A percentile compares a stretch with the other conserved stretches of the same genome.
phyloP scores from a whole-genome alignment of 2,888 invertebrate species.

The Anoplius nigerrimus region DNA sequence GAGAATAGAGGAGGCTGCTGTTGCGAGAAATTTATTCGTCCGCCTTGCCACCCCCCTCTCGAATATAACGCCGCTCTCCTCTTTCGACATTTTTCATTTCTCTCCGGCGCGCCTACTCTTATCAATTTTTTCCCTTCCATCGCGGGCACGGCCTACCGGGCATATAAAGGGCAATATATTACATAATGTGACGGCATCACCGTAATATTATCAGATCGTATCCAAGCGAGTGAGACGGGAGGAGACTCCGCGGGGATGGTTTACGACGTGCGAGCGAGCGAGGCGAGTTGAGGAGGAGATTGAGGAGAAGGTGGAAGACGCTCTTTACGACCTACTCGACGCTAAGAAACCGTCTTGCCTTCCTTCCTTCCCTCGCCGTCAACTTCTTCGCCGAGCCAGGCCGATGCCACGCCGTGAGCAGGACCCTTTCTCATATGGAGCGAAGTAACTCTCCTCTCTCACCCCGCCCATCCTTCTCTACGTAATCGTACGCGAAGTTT shows the following conservation, averaged over 20 bases:
- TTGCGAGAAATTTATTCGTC: constrained; percentile 3
- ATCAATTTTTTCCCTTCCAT: constrained; percentile 23
- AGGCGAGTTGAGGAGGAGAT: constrained; percentile 33
- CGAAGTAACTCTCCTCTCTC: constrained; percentile 2
- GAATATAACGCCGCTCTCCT: constrained; percentile 5
- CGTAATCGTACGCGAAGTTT: constrained; percentile 5
- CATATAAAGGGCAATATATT: constrained; percentile 48
- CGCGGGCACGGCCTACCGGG: constrained; percentile 19
- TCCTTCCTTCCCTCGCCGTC: constrained; percentile 19
- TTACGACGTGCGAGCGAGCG: constrained; percentile 61
- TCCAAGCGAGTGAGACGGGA: constrained; percentile 36
- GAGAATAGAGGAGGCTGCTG: neutral
- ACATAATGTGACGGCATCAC: constrained; percentile 35
- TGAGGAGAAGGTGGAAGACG: constrained; percentile 43
- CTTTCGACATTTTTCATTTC: constrained; percentile 19
- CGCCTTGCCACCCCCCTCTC: neutral
- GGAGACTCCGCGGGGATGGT: constrained; percentile 46
- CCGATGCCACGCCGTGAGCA: constrained; percentile 12
- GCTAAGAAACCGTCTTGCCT: constrained; percentile 46
- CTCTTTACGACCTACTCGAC: constrained; percentile 61
- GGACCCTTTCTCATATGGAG: constrained; percentile 32
- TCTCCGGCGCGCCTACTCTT: constrained; percentile 5
- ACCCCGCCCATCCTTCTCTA: constrained; percentile 13
- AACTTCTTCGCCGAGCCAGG: constrained; percentile 30
- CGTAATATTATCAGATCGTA: constrained; percentile 58